These are phyloP conservation scores for Epinotia ramella DNA, from an alignment of 2,888 invertebrate genomes.

Conservation along the genomic window DNA sequence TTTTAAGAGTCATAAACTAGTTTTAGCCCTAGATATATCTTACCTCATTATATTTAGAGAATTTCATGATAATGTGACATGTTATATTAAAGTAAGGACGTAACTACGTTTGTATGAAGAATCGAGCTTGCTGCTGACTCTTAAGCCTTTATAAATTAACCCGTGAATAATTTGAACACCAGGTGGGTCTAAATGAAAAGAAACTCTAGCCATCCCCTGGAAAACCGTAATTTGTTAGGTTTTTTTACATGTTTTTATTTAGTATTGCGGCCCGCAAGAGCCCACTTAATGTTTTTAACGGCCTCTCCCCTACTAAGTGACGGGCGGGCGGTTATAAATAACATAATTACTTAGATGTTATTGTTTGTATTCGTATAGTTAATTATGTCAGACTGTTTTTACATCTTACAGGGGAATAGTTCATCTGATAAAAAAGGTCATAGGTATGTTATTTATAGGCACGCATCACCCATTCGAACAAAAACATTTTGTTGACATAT, in stretches of 20 bases:
- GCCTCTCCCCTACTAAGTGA: background rate
- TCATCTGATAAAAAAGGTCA: conserved; percentile 7
- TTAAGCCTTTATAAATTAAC: conserved; percentile 44
- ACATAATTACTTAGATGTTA: conserved; percentile 1
- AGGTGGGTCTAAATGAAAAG: conserved; percentile 36
- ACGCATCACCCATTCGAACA: background rate
- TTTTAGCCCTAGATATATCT: too few relatives aligned
- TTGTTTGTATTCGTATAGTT: background rate
- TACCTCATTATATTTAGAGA: too few relatives aligned
- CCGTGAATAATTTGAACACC: conserved; percentile 32
- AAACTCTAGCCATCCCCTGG: conserved; percentile 20
- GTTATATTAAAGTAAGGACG: too few relatives aligned
- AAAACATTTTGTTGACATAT: conserved; percentile 13
- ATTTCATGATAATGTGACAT: too few relatives aligned
- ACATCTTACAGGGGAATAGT: conserved; percentile 12
- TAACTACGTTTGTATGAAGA: too few relatives aligned
- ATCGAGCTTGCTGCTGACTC: too few relatives aligned
- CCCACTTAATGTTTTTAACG: background rate
- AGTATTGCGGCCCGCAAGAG: conserved; percentile 2
- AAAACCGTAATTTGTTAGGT: conserved; percentile 30
- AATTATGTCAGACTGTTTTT: conserved; percentile 17
- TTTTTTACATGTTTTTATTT: conserved; percentile 14
- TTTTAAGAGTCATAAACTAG: too few relatives aligned
- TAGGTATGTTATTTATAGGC: background rate
- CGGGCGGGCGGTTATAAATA: background rate